These are phyloP conservation scores for Ictalurus furcatus DNA, from an alignment of 2,113 vertebrate genomes.

Conservation along the genomic window DNA sequence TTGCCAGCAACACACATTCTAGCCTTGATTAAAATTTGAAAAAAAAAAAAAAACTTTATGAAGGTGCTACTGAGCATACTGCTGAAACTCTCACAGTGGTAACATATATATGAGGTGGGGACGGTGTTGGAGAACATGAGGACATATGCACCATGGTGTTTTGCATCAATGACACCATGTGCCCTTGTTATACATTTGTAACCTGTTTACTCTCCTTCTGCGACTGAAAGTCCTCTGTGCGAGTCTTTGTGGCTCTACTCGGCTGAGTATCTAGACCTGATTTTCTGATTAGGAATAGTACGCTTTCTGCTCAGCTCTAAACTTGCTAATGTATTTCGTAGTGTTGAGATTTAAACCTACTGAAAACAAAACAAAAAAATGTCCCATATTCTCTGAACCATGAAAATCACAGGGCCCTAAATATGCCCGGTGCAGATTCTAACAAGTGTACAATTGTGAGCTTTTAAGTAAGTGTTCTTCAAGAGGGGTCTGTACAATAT, in stretches of 20 bases:
- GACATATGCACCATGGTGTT: not conserved
- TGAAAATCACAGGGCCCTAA: not conserved
- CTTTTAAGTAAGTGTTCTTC: conserved; percentile 24
- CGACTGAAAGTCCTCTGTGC: not conserved
- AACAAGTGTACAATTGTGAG: not conserved
- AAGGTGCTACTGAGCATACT: not conserved
- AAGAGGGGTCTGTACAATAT: not conserved
- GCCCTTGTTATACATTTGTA: not conserved
- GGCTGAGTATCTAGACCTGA: not conserved
- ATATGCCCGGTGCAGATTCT: not conserved
- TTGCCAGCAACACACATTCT: not conserved
- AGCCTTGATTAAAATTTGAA: not conserved
- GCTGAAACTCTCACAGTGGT: not conserved
- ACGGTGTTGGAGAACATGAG: not conserved
- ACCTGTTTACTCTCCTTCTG: not conserved
- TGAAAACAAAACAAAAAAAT: not conserved
- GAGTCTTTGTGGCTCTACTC: not conserved
- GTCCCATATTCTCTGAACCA: not conserved
- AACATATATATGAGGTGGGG: too few species aligned
- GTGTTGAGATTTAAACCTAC: not conserved
- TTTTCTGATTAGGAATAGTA: not conserved
- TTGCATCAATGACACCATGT: not conserved
- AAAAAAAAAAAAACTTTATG: not conserved
- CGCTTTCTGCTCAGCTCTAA: not conserved
- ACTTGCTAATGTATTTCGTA: not conserved